Conservation (phyloP, 2,113 vertebrate species). For the Arizona elegans region DNA sequence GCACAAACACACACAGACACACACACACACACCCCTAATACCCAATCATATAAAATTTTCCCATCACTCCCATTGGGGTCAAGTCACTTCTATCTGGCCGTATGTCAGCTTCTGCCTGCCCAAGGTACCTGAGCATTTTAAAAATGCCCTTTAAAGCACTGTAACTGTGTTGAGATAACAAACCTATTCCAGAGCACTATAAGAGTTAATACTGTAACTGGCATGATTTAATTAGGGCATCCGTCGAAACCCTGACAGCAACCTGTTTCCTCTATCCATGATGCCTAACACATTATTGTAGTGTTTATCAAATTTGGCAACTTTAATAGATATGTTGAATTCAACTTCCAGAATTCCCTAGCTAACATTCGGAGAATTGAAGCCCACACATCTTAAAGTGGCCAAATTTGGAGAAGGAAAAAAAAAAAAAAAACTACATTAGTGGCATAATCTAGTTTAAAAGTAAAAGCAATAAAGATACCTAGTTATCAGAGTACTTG, state of each 20-base stretch:
- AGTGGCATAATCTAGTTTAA: neutral
- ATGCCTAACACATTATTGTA: neutral
- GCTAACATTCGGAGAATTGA: neutral
- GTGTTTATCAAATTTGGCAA: neutral
- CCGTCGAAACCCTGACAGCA: no score
- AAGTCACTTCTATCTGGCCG: neutral
- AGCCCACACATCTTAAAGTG: neutral
- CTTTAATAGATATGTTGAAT: neutral
- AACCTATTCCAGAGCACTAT: neutral
- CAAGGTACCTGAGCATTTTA: neutral
- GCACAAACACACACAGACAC: neutral
- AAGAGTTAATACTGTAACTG: no score
- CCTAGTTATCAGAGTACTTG: neutral
- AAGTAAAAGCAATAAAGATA: neutral
- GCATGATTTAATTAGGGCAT: no score
- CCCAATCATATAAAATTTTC: neutral
- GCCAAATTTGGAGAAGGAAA: neutral
- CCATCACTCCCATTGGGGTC: neutral
- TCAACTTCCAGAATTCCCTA: neutral
- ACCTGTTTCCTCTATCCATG: neutral
- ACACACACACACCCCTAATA: neutral
- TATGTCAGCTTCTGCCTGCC: neutral
- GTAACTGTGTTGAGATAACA: no score
- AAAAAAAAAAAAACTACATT: neutral
- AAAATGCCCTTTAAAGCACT: neutral